Conservation (phyloP, 2,888 invertebrate genomes). For the Xestia rhomboidea region DNA sequence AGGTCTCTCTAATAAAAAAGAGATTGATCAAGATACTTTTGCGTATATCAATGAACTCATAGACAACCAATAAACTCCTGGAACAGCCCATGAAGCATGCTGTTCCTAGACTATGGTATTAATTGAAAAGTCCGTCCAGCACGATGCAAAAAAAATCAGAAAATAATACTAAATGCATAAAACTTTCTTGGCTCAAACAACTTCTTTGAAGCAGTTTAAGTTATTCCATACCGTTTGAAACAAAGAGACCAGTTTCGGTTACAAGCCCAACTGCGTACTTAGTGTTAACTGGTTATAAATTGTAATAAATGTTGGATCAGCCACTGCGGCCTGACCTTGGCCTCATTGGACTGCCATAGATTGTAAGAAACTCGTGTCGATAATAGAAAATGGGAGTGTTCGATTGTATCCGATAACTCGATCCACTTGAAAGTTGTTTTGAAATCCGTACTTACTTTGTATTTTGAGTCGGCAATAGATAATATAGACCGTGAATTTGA, state of each 20-base stretch:
- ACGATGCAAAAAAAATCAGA: background rate
- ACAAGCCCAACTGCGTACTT: slow-evolving; percentile 16
- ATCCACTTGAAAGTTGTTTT: slow-evolving; percentile 46
- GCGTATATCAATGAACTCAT: slow-evolving; percentile 68
- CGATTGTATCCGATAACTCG: slow-evolving; percentile 28
- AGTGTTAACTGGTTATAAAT: slow-evolving; percentile 28
- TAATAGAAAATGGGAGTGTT: slow-evolving; percentile 45
- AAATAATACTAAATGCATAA: background rate
- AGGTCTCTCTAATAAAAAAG: background rate
- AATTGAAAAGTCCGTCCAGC: background rate
- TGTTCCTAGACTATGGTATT: slow-evolving; percentile 66
- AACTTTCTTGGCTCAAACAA: slow-evolving; percentile 27
- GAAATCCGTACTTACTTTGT: slow-evolving; percentile 18
- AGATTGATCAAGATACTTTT: background rate
- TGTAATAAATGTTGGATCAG: slow-evolving; percentile 28
- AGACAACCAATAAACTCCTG: slow-evolving; percentile 84
- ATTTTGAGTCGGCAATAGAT: slow-evolving; percentile 31
- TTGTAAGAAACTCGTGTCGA: slow-evolving; percentile 36
- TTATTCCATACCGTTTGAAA: slow-evolving; percentile 17
- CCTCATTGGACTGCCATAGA: slow-evolving; percentile 28
- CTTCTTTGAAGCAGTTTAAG: background rate
- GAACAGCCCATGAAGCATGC: slow-evolving; percentile 81
- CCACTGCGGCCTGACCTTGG: slow-evolving; percentile 34
- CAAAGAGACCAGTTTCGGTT: slow-evolving; percentile 19
- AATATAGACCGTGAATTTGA: background rate